Evolutionary conservation across 1,140 invertebrate genomes (phyloP), one percentile per base, ranked within the genome.

Genomic region (Drosophila triauraria): DNA sequence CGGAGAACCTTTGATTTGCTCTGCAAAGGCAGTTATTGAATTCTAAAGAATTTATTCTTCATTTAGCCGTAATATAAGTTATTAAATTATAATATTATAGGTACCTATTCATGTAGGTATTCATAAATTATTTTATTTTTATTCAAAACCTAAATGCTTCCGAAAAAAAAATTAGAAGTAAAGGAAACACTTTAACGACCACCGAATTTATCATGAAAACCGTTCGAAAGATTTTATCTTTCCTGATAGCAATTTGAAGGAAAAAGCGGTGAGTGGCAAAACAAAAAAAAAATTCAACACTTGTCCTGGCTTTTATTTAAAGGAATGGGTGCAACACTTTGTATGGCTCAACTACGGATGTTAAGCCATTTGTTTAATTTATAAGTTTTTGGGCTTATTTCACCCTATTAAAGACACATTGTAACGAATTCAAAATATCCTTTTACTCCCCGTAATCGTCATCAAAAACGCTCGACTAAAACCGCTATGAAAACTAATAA

Each of bases 1-100:
- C 32, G 17, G 30, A 67, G 32, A 38, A 7, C 13, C 13, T 46
- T 67, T 46, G 40, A 67, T 46, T 65, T 67, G 4, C 9, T 35
- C 4, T 3, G n/a, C 51, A 53, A 53, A 35, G 6, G 27, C n/a
- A 2, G n/a, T 1, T 0, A 1, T 53, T 32, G 0, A 35, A 32
- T 20, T 53, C 10, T 0, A 53, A 35, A 2, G 17, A 20, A 20
- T 20, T 15, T 15, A 15, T 53, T 15, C 17, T 9, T 13, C 38
- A 54, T 23, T 38, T 0, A 8, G 20, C 1, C 4, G 23, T 2
- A 23, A 35, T 13, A 35, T 35, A 7, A 30, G 13, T 9, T 10
- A 32, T 51, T 23, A 13, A 23, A 47, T 23, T 46, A 1, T 12
- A 12, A 0, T 7, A 13, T 23, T 17, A 12, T 17, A 17, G 6